Conservation (phyloP, 2,888 invertebrate species). For the Tolmerus cingulatus region DNA sequence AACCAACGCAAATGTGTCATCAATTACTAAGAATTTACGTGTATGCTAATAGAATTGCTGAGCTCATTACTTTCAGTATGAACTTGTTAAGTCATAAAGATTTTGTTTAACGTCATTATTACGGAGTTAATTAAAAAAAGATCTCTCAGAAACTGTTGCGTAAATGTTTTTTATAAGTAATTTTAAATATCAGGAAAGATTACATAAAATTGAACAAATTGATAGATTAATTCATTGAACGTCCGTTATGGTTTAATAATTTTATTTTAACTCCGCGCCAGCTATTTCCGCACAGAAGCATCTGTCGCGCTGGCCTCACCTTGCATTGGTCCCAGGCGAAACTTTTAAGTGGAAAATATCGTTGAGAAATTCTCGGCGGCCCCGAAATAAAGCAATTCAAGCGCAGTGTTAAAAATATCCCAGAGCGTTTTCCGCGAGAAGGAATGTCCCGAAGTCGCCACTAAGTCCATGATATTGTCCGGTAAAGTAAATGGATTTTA, state of each 20-base stretch:
- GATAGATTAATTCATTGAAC: neutral
- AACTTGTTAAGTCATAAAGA: neutral
- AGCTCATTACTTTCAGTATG: neutral
- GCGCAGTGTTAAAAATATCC: slow-evolving; percentile 33
- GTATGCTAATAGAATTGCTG: neutral
- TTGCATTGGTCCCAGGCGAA: neutral
- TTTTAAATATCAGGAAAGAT: neutral
- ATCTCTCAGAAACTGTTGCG: neutral
- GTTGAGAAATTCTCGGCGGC: slow-evolving; percentile 19
- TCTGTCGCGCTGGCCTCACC: neutral
- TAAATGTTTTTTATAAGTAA: neutral
- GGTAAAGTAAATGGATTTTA: neutral
- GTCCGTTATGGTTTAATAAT: neutral
- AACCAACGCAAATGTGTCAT: neutral
- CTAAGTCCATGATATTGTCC: slow-evolving; percentile 35
- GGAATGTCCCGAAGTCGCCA: slow-evolving; percentile 22
- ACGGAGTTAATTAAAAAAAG: neutral
- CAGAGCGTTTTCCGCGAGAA: neutral
- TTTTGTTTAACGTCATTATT: neutral
- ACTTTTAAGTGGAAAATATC: neutral
- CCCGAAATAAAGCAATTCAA: slow-evolving; percentile 27
- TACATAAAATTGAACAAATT: neutral
- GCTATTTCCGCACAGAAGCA: neutral
- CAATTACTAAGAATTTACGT: neutral
- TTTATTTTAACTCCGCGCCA: neutral